Evolutionary conservation across 2,113 vertebrate genomes (phyloP).

Genomic region (Callithrix jacchus): DNA sequence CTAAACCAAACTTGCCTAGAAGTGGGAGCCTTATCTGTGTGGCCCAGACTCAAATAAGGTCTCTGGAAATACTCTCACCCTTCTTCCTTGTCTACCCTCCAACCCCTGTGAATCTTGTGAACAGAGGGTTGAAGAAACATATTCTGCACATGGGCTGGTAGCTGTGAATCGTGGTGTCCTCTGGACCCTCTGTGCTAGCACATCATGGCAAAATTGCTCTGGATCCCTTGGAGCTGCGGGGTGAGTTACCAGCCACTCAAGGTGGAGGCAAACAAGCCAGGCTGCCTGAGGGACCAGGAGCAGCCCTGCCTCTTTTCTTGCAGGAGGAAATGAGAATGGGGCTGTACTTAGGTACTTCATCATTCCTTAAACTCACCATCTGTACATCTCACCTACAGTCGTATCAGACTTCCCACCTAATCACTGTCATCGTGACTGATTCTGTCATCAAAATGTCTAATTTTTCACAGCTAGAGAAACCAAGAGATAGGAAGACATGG

Average conservation of each 20-base stretch:
- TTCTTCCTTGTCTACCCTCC: background rate
- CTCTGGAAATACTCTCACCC: background rate
- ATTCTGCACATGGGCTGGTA: background rate
- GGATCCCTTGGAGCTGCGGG: background rate
- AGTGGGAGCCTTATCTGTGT: background rate
- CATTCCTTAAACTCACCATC: constrained; percentile 31
- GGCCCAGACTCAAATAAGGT: constrained; percentile 15
- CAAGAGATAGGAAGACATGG: background rate
- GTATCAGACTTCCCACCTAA: background rate
- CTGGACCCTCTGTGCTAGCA: constrained; percentile 7
- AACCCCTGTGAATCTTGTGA: background rate
- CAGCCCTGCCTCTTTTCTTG: background rate
- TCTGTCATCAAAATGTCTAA: background rate
- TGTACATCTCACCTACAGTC: background rate
- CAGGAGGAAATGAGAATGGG: background rate
- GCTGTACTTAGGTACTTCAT: background rate
- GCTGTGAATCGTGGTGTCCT: background rate
- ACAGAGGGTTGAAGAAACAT: background rate
- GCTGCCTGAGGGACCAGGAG: background rate
- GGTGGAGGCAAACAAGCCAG: background rate
- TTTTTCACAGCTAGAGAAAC: constrained; percentile 9
- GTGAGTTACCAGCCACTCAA: background rate
- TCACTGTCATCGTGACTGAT: background rate
- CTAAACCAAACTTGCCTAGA: background rate
- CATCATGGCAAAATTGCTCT: constrained; percentile 5